Evolutionary conservation across 2,888 invertebrate species (phyloP).

Genomic region (Teleiodes luculella): DNA sequence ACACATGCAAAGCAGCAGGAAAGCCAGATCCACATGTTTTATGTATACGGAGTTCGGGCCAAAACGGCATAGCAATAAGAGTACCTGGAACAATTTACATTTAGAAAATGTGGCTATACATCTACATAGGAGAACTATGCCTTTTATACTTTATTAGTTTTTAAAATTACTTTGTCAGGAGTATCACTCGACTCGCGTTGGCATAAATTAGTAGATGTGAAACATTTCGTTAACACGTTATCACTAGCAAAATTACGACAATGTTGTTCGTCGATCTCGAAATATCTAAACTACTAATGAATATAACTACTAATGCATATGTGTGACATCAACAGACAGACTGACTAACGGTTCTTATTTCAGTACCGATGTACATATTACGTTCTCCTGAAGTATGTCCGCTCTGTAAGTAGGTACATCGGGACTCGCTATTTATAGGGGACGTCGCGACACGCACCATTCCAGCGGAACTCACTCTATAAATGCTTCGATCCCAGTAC

Average conservation of each 20-base stretch:
- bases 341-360: slow-evolving; percentile 7
- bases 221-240: too few species aligned
- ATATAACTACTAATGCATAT: not conserved
- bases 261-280: not conserved
- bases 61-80: slow-evolving; percentile 1
- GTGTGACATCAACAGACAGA: not conserved
- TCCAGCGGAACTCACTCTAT: slow-evolving; percentile 3
- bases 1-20: slow-evolving; percentile 1
- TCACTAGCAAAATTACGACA: too few species aligned
- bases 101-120: too few species aligned
- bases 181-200: too few species aligned
- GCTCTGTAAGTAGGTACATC: slow-evolving; percentile 3
- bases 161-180: too few species aligned
- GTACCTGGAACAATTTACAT: not conserved
- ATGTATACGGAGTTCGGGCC: slow-evolving; percentile 1
- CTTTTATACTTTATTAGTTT: too few species aligned
- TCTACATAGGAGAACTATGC: too few species aligned
- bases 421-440: slow-evolving; percentile 3
- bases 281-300: too few species aligned
- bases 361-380: not conserved
- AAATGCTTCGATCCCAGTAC: not conserved
- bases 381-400: not conserved
- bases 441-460: slow-evolving; percentile 1
- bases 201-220: too few species aligned
- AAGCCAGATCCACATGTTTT: slow-evolving; percentile 4